phyloP scores from a whole-genome alignment of 1,140 invertebrate species.

The Drosophila athabasca region DNA sequence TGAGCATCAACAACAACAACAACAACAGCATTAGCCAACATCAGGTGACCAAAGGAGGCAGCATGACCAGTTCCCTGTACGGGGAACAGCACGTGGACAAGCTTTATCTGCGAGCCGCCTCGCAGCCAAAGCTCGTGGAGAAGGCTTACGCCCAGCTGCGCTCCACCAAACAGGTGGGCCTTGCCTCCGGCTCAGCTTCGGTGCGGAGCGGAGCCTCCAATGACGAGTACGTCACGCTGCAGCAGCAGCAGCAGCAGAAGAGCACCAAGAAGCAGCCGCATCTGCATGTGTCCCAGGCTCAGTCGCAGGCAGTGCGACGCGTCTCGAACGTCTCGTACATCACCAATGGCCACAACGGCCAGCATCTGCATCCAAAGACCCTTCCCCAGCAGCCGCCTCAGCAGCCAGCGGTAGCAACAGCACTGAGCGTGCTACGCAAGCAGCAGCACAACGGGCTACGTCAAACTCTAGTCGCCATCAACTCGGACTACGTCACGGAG shows the following conservation, averaged over 20 bases:
- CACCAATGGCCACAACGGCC: conserved; percentile 79
- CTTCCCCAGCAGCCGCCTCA: conserved; percentile 35
- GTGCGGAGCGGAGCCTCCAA: conserved; percentile 59
- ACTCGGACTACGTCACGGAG: conserved; percentile 86
- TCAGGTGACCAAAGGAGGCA: conserved; percentile 31
- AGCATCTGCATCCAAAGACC: conserved; percentile 78
- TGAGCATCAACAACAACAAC: conserved; percentile 81
- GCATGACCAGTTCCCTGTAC: conserved; percentile 58
- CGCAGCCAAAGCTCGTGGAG: conserved; percentile 77
- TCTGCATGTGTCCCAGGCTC: conserved; percentile 20
- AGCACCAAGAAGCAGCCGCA: conserved; percentile 49
- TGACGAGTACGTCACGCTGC: conserved; percentile 79
- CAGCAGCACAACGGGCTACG: conserved; percentile 74
- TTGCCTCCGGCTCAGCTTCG: conserved; percentile 48
- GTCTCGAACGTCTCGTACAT: conserved; percentile 72
- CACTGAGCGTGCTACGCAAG: conserved; percentile 48
- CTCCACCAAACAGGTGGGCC: conserved; percentile 68
- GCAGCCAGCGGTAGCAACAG: conserved; percentile 26
- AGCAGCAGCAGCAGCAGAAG: conserved; percentile 47
- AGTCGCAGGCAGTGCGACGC: conserved; percentile 40
- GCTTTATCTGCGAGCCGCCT: conserved; percentile 86
- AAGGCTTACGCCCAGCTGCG: conserved; percentile 81
- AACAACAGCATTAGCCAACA: conserved; percentile 49
- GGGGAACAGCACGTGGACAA: conserved; percentile 86
- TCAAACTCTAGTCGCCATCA: conserved; percentile 88